Conservation (phyloP, 1,140 invertebrate species). For the Sitobion miscanthi region DNA sequence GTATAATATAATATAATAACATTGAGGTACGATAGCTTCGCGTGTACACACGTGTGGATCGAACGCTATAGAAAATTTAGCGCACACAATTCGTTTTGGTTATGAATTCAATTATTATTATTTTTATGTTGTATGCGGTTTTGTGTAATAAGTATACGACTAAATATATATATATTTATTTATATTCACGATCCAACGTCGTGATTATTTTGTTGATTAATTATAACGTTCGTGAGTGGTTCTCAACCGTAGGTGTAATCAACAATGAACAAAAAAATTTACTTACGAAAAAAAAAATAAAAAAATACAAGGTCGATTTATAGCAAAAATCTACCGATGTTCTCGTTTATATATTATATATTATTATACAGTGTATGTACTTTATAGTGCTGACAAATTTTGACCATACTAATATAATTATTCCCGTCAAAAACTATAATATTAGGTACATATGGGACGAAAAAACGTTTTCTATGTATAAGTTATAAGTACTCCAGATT, state of each 20-base stretch:
- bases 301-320: background rate
- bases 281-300: background rate
- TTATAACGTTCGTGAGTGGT: slow-evolving; percentile 21
- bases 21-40: background rate
- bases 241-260: slow-evolving; percentile 9
- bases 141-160: background rate
- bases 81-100: background rate
- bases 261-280: slow-evolving; percentile 2
- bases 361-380: background rate
- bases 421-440: background rate
- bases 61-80: background rate
- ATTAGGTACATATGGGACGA: background rate
- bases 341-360: background rate
- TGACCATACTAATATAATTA: background rate
- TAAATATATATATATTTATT: background rate
- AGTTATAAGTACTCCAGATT: background rate
- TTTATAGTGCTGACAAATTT: background rate
- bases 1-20: background rate
- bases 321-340: background rate
- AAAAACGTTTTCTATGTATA: background rate
- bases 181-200: background rate
- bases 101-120: slow-evolving; percentile 20
- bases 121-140: background rate
- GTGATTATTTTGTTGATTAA: slow-evolving; percentile 24
- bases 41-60: background rate